Conservation (phyloP, 2,888 invertebrate species). For the Harpalus rufipes region DNA sequence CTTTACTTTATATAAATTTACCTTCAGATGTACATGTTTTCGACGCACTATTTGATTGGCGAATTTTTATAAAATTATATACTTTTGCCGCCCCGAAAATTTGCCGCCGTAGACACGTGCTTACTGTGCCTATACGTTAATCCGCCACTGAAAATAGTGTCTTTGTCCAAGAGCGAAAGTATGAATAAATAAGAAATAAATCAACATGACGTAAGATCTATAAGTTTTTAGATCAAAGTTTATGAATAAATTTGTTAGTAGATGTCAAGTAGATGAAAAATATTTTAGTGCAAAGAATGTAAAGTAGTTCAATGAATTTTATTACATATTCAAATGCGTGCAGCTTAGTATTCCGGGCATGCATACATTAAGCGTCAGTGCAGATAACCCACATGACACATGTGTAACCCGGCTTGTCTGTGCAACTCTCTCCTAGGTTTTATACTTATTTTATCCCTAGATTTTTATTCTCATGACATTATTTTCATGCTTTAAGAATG, state of each 20-base stretch:
- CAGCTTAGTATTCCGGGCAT: conserved; percentile 25
- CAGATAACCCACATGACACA: conserved; percentile 40
- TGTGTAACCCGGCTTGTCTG: neutral
- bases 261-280: conserved; percentile 51
- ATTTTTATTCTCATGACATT: too few species aligned
- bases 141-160: too few species aligned
- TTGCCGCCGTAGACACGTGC: too few species aligned
- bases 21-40: too few species aligned
- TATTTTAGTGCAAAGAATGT: conserved; percentile 50
- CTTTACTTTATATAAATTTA: too few species aligned
- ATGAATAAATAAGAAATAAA: conserved; percentile 27
- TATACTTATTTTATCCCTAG: neutral
- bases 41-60: too few species aligned
- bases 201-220: neutral
- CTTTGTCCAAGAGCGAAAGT: neutral
- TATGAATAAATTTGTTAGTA: conserved; percentile 43
- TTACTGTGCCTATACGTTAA: too few species aligned
- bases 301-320: conserved; percentile 58
- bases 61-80: too few species aligned
- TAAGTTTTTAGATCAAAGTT: conserved; percentile 42
- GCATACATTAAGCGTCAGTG: conserved; percentile 24
- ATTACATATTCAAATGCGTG: conserved; percentile 60
- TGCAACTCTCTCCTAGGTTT: neutral
- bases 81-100: too few species aligned
- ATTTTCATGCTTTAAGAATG: too few species aligned